Conservation (phyloP, 2,888 invertebrate genomes). For the Ennomos fuscantarius region DNA sequence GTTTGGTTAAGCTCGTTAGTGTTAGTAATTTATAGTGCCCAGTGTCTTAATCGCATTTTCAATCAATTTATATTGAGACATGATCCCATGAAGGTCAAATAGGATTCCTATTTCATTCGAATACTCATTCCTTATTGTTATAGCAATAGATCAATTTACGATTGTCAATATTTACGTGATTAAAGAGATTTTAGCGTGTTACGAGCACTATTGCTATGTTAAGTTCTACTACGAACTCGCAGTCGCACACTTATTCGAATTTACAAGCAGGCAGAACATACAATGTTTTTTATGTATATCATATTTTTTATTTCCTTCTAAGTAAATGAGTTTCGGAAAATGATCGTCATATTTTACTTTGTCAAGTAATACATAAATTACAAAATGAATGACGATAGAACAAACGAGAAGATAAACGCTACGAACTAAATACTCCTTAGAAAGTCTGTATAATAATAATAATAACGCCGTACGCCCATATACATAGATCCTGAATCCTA, state of each 20-base stretch:
- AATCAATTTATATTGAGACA: slow-evolving; percentile 2
- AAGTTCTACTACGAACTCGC: slow-evolving; percentile 9
- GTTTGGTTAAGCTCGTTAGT: background rate
- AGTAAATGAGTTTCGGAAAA: too few species aligned
- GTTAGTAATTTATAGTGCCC: slow-evolving; percentile 1
- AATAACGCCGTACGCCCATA: too few species aligned
- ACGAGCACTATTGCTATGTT: slow-evolving; percentile 14
- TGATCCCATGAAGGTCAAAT: slow-evolving; percentile 12
- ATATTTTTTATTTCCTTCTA: too few species aligned
- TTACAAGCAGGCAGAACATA: too few species aligned
- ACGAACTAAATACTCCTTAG: too few species aligned
- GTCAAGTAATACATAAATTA: too few species aligned
- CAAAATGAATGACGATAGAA: too few species aligned
- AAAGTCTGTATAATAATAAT: too few species aligned
- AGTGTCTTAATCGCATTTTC: background rate
- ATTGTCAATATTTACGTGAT: slow-evolving; percentile 31
- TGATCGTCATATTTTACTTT: too few species aligned
- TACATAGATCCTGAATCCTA: too few species aligned
- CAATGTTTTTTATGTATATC: too few species aligned
- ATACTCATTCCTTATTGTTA: slow-evolving; percentile 14
- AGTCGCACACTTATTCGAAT: background rate
- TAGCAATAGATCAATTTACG: slow-evolving; percentile 27
- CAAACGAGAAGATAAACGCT: too few species aligned
- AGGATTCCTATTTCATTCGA: slow-evolving; percentile 10
- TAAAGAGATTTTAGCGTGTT: slow-evolving; percentile 30